These are phyloP conservation scores for Theretra japonica DNA, from an alignment of 2,888 invertebrate genomes.

Conservation along the genomic window DNA sequence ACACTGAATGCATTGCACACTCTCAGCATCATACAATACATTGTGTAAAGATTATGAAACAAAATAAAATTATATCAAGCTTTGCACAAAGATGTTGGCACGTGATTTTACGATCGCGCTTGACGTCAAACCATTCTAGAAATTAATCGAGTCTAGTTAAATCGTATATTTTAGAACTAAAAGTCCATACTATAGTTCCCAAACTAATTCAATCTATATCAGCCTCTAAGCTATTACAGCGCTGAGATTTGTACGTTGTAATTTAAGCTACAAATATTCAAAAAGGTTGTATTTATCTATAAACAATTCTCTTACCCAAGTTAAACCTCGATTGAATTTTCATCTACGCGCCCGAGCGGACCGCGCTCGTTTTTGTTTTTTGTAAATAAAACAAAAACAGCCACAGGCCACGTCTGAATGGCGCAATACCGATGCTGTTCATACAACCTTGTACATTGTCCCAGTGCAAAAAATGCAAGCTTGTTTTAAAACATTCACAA, in stretches of 20 bases:
- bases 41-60: too few relatives aligned
- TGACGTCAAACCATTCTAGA: not conserved
- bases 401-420: not conserved
- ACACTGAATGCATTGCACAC: not conserved
- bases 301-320: not conserved
- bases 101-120: not conserved
- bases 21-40: not conserved
- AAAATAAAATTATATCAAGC: not conserved
- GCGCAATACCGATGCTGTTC: not conserved
- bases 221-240: too few relatives aligned
- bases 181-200: too few relatives aligned
- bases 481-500: not conserved
- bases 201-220: too few relatives aligned
- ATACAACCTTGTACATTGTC: not conserved
- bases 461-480: not conserved
- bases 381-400: not conserved
- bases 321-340: not conserved
- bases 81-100: not conserved
- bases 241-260: not conserved
- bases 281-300: not conserved
- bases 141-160: too few relatives aligned
- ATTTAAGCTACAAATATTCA: not conserved
- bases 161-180: too few relatives aligned
- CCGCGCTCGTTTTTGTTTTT: not conserved
- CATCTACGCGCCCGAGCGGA: not conserved